phyloP scores from a whole-genome alignment of 2,113 vertebrate genomes.

The Lophochroa leadbeateri region DNA sequence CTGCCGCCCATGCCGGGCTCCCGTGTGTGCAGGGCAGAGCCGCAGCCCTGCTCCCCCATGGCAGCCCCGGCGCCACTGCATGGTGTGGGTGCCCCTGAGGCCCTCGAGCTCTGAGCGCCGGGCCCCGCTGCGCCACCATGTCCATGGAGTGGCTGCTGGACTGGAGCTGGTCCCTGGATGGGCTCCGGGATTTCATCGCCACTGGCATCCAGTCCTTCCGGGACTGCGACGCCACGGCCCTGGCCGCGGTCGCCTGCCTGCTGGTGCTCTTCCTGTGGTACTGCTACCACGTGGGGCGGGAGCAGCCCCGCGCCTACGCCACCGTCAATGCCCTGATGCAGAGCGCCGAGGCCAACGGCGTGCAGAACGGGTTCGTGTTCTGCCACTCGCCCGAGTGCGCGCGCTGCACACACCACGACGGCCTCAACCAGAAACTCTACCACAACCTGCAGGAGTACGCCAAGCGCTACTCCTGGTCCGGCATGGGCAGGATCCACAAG shows the following conservation, averaged over 20 bases:
- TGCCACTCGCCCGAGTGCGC: slow-evolving; percentile 90
- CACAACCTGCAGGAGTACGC: slow-evolving; percentile 97
- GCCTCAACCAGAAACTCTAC: slow-evolving; percentile 95
- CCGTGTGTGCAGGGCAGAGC: background rate
- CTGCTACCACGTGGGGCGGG: slow-evolving; percentile 94
- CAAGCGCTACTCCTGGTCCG: slow-evolving; percentile 98
- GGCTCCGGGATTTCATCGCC: slow-evolving; percentile 88
- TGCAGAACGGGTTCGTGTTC: slow-evolving; percentile 89
- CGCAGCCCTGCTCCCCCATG: slow-evolving; percentile 17
- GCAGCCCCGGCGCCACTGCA: slow-evolving; percentile 20
- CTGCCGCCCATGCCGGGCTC: background rate
- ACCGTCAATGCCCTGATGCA: slow-evolving; percentile 75
- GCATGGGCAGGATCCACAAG: slow-evolving; percentile 98
- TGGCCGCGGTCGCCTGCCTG: slow-evolving; percentile 83
- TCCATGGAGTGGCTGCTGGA: slow-evolving; percentile 78
- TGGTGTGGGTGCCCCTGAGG: slow-evolving; percentile 58
- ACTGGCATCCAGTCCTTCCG: slow-evolving; percentile 89
- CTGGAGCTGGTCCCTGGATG: slow-evolving; percentile 88
- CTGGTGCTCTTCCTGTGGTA: slow-evolving; percentile 94
- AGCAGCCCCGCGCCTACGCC: slow-evolving; percentile 83
- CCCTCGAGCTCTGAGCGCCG: slow-evolving; percentile 45
- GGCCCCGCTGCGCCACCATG: slow-evolving; percentile 65
- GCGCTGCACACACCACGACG: slow-evolving; percentile 85
- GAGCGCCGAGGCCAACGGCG: slow-evolving; percentile 71
- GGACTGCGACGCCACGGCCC: slow-evolving; percentile 87